phyloP scores from a whole-genome alignment of 2,888 invertebrate species.

The Aphodius granarius region DNA sequence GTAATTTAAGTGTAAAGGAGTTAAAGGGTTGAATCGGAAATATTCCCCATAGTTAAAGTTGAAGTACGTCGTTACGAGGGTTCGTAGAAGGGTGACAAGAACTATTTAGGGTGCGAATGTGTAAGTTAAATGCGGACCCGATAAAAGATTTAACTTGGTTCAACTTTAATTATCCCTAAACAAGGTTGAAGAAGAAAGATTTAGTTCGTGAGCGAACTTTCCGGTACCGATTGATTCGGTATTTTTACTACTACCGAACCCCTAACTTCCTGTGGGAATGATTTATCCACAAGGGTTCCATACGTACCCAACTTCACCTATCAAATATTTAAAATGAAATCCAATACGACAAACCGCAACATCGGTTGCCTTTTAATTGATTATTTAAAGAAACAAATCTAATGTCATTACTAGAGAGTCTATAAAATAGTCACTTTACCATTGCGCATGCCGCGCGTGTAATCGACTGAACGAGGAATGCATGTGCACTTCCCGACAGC shows the following conservation, averaged over 20 bases:
- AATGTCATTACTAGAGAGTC: too few species aligned
- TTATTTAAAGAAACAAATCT: background rate
- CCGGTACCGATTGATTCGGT: background rate
- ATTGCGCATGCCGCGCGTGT: too few species aligned
- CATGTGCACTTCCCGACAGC: too few species aligned
- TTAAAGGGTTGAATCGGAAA: background rate
- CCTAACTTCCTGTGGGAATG: background rate
- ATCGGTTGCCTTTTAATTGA: background rate
- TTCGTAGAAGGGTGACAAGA: background rate
- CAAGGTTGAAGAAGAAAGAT: constrained; percentile 7
- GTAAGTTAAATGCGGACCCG: background rate
- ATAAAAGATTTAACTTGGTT: constrained; percentile 10
- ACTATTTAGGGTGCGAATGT: background rate
- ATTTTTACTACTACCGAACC: background rate
- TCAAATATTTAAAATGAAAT: background rate
- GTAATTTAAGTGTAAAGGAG: background rate
- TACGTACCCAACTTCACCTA: background rate
- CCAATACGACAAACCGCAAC: background rate
- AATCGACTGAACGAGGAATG: too few species aligned
- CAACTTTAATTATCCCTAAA: constrained; percentile 9
- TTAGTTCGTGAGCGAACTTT: constrained; percentile 1
- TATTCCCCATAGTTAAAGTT: background rate
- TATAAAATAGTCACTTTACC: too few species aligned
- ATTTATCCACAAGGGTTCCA: background rate
- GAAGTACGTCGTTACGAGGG: background rate